phyloP scores from a whole-genome alignment of 2,113 vertebrate genomes.

The Tichodroma muraria region DNA sequence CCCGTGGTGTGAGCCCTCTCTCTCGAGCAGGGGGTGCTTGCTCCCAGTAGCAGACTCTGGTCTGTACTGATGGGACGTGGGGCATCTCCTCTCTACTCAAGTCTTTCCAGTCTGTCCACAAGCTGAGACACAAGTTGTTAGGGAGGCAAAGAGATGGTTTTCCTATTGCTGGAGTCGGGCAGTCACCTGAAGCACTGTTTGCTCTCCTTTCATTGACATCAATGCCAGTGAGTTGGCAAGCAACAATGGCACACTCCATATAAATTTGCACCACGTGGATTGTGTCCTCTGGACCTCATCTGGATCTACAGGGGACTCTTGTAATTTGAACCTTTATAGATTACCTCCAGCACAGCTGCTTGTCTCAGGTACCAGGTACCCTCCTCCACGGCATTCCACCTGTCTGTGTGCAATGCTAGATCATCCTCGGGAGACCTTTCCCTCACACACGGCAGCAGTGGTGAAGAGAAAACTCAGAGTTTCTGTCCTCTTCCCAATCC shows the following conservation, averaged over 20 bases:
- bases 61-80: not conserved
- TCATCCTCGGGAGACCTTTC: not conserved
- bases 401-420: not conserved
- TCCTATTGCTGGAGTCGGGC: not conserved
- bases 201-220: not conserved
- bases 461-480: not conserved
- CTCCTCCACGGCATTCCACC: not conserved
- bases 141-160: not conserved
- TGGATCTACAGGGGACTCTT: not conserved
- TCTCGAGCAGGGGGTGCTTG: not conserved
- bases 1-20: not conserved
- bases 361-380: not conserved
- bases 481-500: not conserved
- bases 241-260: accelerated
- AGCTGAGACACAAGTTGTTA: not conserved
- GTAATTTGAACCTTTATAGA: not conserved
- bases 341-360: not conserved
- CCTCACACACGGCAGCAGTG: not conserved
- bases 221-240: not conserved
- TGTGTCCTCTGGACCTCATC: not conserved
- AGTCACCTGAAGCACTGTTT: not conserved
- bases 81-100: accelerated
- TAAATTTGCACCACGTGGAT: not conserved
- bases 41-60: not conserved
- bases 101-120: not conserved